Percentiles rank a stretch among this genome's conserved stretches.
phyloP scores from a whole-genome alignment of 2,113 vertebrate genomes.

The Coreoperca whiteheadi region DNA sequence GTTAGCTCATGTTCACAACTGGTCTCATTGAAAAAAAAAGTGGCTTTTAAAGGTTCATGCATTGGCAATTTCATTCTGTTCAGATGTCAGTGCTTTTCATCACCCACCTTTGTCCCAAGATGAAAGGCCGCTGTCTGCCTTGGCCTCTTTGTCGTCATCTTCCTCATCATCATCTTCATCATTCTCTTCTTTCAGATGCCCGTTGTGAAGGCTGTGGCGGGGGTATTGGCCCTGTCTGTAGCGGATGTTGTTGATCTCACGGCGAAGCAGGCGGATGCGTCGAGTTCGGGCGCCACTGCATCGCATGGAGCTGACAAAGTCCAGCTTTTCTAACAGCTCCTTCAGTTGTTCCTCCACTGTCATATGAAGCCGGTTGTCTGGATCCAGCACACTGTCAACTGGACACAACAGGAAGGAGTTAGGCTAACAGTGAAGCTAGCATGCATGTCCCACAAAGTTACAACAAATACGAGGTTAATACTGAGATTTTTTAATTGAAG shows the following conservation, averaged over 20 bases:
- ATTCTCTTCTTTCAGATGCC: constrained; percentile 78
- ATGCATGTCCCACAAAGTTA: neutral
- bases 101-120: constrained; percentile 82
- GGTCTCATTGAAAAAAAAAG: constrained; percentile 73
- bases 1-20: constrained; percentile 82
- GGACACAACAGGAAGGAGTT: constrained; percentile 3
- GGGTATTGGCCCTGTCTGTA: constrained; percentile 89
- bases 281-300: constrained; percentile 93
- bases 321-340: constrained; percentile 96
- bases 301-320: constrained; percentile 92
- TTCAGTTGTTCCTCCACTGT: constrained; percentile 93
- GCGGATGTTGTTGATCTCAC: constrained; percentile 93
- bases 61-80: constrained; percentile 52
- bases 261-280: constrained; percentile 91
- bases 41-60: constrained; percentile 66
- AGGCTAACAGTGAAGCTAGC: neutral
- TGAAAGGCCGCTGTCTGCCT: constrained; percentile 67
- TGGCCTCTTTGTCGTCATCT: constrained; percentile 67
- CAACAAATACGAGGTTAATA: neutral
- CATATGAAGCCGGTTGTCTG: constrained; percentile 95
- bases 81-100: neutral
- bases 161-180: constrained; percentile 81
- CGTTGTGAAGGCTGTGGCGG: constrained; percentile 85
- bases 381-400: constrained; percentile 96
- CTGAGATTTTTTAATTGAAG: neutral